phyloP scores from a whole-genome alignment of 2,797 vertebrate genomes.

The Enteromius trimaculatus region DNA sequence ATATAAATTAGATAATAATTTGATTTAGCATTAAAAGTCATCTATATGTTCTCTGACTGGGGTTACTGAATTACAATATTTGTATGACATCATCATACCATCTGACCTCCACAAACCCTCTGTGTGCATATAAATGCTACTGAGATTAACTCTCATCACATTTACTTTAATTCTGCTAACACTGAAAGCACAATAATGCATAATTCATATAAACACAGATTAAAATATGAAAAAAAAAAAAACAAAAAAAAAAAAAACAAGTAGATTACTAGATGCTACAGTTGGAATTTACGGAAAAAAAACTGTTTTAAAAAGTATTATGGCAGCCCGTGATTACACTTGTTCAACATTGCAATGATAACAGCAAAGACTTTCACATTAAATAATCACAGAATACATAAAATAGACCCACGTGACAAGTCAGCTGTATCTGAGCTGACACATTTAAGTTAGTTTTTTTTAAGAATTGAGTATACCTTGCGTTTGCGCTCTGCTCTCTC shows the following conservation, averaged over 20 bases:
- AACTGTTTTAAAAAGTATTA: not conserved
- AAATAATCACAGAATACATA: not conserved
- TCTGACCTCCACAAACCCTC: conserved; percentile 11
- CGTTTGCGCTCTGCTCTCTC: conserved; percentile 74
- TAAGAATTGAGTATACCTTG: conserved; percentile 64
- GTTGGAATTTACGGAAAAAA: not conserved
- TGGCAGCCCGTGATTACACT: not conserved
- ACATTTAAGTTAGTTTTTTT: not conserved
- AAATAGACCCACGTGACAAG: not conserved
- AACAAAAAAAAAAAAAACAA: too few species aligned
- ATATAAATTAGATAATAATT: not conserved
- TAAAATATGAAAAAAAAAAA: not conserved
- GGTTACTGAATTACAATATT: not conserved
- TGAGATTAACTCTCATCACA: conserved; percentile 10
- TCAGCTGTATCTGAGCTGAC: conserved; percentile 6
- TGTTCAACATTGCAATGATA: not conserved
- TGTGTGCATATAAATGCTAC: not conserved
- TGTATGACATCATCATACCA: not conserved
- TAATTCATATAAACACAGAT: not conserved
- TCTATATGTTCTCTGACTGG: not conserved
- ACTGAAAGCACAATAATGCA: not conserved
- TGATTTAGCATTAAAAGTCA: not conserved
- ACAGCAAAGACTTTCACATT: not conserved
- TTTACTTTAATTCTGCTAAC: not conserved
- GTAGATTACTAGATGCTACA: not conserved